Evolutionary conservation across 2,888 invertebrate species (phyloP).

Genomic region (Gortyna flavago): DNA sequence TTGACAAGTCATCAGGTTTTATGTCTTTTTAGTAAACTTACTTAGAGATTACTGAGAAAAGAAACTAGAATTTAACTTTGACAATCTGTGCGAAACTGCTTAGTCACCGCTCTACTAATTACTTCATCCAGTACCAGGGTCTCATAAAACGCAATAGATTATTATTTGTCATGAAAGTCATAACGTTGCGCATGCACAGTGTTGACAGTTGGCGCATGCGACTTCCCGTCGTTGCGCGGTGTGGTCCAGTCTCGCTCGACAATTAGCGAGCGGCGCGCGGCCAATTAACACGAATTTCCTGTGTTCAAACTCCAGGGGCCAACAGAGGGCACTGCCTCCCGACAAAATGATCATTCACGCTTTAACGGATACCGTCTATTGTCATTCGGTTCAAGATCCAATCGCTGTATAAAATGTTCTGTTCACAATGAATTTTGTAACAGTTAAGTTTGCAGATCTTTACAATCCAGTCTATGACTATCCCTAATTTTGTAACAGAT

Average conservation of each 20-base stretch:
- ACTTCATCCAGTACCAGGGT: conserved; percentile 42
- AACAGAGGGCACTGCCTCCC: conserved; percentile 79
- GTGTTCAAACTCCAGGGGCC: conserved; percentile 80
- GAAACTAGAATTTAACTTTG: conserved; percentile 5
- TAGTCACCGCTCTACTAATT: conserved; percentile 49
- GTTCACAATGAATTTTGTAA: conserved; percentile 39
- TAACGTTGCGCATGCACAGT: conserved; percentile 62
- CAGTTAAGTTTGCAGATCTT: conserved; percentile 12
- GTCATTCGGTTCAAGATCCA: conserved; percentile 60
- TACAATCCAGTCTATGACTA: conserved; percentile 21
- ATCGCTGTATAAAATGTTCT: conserved; percentile 47
- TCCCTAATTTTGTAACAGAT: conserved; percentile 27
- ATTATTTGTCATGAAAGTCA: conserved; percentile 54
- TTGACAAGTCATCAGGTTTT: neutral
- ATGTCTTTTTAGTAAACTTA: neutral
- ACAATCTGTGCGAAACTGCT: conserved; percentile 16
- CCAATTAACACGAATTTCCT: conserved; percentile 89
- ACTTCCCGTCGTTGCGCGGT: conserved; percentile 78
- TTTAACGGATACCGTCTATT: conserved; percentile 66
- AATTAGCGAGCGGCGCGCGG: conserved; percentile 83
- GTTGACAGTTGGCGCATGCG: conserved; percentile 73
- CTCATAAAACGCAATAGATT: conserved; percentile 27
- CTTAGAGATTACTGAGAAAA: neutral
- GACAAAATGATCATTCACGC: conserved; percentile 70
- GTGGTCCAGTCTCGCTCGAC: conserved; percentile 83